Base-by-base conservation (phyloP, 1,140 invertebrate genomes). In the Scaptomyza montana region DNA sequence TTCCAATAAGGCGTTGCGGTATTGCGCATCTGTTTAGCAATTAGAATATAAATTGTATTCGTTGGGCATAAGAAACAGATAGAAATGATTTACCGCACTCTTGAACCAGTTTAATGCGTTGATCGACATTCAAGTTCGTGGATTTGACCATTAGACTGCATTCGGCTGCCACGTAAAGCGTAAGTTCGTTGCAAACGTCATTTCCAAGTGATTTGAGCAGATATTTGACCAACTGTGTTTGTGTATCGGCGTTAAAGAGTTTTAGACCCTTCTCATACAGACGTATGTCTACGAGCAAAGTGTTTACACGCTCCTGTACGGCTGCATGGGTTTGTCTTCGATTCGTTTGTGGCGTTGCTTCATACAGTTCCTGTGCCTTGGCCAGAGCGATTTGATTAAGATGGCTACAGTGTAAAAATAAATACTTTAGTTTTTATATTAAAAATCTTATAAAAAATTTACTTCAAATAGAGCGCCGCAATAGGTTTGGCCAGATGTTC, bases 221-320 rank as follows among this genome's bases (percentile, higher is more conserved):
- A 92, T 98, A 97, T 90, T 97, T 97, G 0, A 93, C 92, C 53
- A 98, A 92, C 54, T 95, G 94, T 1, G 91, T 41, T 90, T 97
- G 95, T 49, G 94, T 92, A 50, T 95, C 91, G 68, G 78, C 68
- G 25, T 93, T 90, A 12, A 95, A 93, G 61, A 94, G 74, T 68
- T 97, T 97, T 0, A 98, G 92, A 5, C 96, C 97, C 92, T 97
- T 98, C 62, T 98, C 96, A 93, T 97, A 98, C 16, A 98, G 92
- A 72, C 95, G 94, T 33, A 97, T 95, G 89, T 98, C 97, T 51
- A 94, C 94, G 13, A 95, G 93, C 9, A 97, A 90, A 16, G 94
- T 93, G 89, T 96, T 96, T 1, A 98, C 92, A 87, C 96, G 96
- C 65, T 98, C 96, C 92, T 97, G 96, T 28, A 97, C 91, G 47